Conservation (phyloP, 2,888 invertebrate species). For the Carpatolechia fugitivella region DNA sequence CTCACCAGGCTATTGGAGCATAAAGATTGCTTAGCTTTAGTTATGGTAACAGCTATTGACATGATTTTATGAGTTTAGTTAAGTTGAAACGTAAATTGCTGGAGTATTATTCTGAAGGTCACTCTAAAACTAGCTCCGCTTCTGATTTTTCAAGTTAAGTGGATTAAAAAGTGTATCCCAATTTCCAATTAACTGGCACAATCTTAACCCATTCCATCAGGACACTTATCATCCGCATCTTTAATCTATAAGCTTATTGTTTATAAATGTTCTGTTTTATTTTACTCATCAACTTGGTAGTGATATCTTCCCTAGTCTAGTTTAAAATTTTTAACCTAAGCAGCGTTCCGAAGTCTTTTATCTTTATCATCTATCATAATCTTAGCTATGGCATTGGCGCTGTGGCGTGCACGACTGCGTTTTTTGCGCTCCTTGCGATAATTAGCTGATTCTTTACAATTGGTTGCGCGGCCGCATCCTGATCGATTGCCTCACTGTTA, state of each 20-base stretch:
- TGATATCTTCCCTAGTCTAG: neutral
- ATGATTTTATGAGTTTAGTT: neutral
- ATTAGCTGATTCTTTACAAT: slow-evolving; percentile 36
- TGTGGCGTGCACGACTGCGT: slow-evolving; percentile 36
- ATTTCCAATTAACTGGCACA: too few relatives aligned
- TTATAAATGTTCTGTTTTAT: too few relatives aligned
- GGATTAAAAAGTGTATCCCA: too few relatives aligned
- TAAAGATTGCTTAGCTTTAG: neutral
- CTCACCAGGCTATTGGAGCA: neutral
- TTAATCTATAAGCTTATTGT: too few relatives aligned
- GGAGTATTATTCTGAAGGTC: too few relatives aligned
- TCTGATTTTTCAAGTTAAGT: too few relatives aligned
- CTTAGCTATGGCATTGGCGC: slow-evolving; percentile 31
- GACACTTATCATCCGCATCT: too few relatives aligned
- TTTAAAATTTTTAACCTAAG: neutral
- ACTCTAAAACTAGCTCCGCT: too few relatives aligned
- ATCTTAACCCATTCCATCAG: too few relatives aligned
- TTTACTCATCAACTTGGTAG: too few relatives aligned
- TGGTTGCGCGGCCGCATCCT: slow-evolving; percentile 36
- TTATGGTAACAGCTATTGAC: too few relatives aligned
- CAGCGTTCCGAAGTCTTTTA: neutral
- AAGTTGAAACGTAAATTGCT: neutral
- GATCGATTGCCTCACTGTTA: slow-evolving; percentile 43
- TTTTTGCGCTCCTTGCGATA: slow-evolving; percentile 34
- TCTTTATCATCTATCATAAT: neutral